Conservation (phyloP, 2,113 vertebrate genomes). For the Neodon shergylaensis region DNA sequence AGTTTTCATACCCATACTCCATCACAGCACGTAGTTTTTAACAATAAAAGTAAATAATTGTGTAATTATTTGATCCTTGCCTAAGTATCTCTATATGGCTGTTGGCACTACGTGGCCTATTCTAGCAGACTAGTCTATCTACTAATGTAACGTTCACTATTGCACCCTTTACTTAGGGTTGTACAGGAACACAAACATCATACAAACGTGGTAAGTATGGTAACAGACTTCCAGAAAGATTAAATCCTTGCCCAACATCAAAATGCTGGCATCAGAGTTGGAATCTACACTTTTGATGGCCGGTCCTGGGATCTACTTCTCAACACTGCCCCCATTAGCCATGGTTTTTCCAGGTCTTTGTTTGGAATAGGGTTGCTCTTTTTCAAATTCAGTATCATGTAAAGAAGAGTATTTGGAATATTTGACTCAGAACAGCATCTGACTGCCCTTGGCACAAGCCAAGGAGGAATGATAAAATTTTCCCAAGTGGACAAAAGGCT, state of each 20-base stretch:
- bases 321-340: neutral
- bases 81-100: neutral
- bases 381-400: neutral
- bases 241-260: constrained; percentile 36
- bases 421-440: neutral
- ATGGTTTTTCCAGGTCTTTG: constrained; percentile 8
- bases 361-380: neutral
- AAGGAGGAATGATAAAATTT: constrained; percentile 4
- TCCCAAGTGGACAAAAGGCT: neutral
- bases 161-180: neutral
- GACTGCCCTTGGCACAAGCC: neutral
- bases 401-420: neutral
- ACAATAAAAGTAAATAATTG: neutral
- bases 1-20: constrained; percentile 2
- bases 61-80: neutral
- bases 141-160: neutral
- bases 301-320: neutral
- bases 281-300: neutral
- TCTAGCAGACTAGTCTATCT: neutral
- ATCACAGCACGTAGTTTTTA: constrained; percentile 31
- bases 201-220: neutral
- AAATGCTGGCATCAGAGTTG: neutral
- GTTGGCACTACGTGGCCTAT: neutral
- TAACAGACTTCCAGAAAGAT: neutral
- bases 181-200: neutral